phyloP scores from a whole-genome alignment of 2,113 vertebrate genomes.

The Numida meleagris region DNA sequence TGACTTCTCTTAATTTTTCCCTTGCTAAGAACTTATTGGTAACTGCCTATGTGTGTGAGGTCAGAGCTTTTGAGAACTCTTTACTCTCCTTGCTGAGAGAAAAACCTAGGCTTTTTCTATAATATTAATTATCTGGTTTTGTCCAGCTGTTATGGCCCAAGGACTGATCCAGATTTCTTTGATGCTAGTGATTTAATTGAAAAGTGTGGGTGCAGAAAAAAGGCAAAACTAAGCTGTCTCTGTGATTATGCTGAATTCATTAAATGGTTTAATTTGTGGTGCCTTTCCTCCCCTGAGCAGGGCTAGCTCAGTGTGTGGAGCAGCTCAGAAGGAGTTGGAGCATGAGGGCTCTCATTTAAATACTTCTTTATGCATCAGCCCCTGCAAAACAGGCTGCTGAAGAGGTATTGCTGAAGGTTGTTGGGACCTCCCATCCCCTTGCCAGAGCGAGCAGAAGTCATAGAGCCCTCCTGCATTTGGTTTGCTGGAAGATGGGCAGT shows the following conservation, averaged over 20 bases:
- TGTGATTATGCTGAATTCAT: not conserved
- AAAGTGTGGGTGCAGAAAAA: not conserved
- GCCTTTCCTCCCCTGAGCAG: not conserved
- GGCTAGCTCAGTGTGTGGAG: not conserved
- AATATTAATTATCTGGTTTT: not conserved
- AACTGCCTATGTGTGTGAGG: fast-evolving
- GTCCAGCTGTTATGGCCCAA: not conserved
- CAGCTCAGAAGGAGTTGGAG: not conserved
- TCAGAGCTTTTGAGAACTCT: not conserved
- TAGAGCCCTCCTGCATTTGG: not conserved
- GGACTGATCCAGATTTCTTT: not conserved
- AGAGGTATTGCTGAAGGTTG: not conserved
- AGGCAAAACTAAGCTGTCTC: not conserved
- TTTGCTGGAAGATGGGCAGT: not conserved
- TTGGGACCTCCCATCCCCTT: not conserved
- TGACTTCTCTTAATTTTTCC: not conserved
- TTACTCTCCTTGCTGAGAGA: not conserved
- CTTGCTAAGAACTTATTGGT: not conserved
- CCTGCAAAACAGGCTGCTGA: not conserved
- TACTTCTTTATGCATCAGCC: not conserved
- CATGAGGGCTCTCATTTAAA: not conserved
- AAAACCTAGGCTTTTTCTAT: not conserved
- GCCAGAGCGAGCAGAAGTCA: not conserved
- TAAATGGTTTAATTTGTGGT: not conserved
- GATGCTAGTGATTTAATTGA: not conserved